Evolutionary conservation across 2,113 vertebrate genomes (phyloP), one percentile per base, ranked within the genome.

Genomic region (Pitta sordida): DNA sequence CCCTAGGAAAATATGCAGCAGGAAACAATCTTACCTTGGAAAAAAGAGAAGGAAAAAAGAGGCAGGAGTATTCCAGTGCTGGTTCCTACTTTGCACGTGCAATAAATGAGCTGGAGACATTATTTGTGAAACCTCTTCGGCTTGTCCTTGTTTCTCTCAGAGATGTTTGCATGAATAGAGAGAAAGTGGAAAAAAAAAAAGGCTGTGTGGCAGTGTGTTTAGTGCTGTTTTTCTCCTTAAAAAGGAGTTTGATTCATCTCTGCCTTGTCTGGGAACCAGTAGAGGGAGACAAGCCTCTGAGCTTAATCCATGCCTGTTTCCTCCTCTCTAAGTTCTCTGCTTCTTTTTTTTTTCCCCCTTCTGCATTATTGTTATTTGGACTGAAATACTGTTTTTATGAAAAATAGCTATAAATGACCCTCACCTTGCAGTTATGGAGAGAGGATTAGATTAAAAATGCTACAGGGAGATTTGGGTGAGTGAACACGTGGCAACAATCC

Each of bases 201-300:
- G 17, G 7, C 3, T 20, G 21, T 74, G n/a, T 68, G 32, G 13
- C 29, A 13, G 30, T 1, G 6, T 71, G 29, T 75, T 81, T 84
- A 22, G 30, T 6, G 52, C 18, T 81, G 34, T 13, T 89, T 93
- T 80, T 46, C 55, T 41, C 43, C 30, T 37, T 16, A 17, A 29
- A 83, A 70, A 71, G 20, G 24, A 62, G 15, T 53, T 87, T 43
- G 78, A 51, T 21, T 83, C 52, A 22, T 22, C 29, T 26, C 41
- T 68, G 58, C 13, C 70, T 68, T 89, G 69, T 56, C 78, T 56
- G 36, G 59, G 44, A 34, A 9, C 96, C 98, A 94, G 97, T 5
- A 96, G 98, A 96, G 98, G 97, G 98, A 98, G 97, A 97, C 97
- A 98, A 82, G 90, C 53, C 60, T 93, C 96, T 79, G 95, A 94